Evolutionary conservation across 2,113 vertebrate genomes (phyloP).

Genomic region (Panurus biarmicus): DNA sequence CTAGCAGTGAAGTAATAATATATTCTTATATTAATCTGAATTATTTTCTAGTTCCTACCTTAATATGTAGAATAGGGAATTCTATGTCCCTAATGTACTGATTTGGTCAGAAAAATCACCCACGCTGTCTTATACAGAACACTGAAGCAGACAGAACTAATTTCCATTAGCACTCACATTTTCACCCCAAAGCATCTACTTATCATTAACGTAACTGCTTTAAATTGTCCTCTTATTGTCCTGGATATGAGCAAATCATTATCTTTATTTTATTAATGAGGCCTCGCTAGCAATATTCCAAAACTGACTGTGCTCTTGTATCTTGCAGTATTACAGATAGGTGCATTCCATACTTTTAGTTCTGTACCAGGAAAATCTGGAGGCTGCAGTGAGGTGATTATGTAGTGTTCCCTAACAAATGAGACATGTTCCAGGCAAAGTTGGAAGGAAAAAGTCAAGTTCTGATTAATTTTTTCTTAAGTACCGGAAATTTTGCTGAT

Average conservation of each 20-base stretch:
- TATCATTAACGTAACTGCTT: slow-evolving; percentile 58
- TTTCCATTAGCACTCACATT: slow-evolving; percentile 23
- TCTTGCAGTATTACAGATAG: slow-evolving; percentile 22
- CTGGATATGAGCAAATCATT: slow-evolving; percentile 76
- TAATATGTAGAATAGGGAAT: slow-evolving; percentile 41
- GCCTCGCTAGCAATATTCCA: slow-evolving; percentile 61
- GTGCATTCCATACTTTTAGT: background rate
- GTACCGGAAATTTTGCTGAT: background rate
- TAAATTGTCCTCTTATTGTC: slow-evolving; percentile 68
- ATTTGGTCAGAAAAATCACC: slow-evolving; percentile 52
- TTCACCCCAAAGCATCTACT: slow-evolving; percentile 55
- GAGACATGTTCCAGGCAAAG: background rate
- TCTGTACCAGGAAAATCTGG: background rate
- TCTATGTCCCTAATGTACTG: slow-evolving; percentile 34
- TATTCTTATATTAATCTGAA: slow-evolving; percentile 36
- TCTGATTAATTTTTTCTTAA: background rate
- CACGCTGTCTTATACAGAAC: slow-evolving; percentile 22
- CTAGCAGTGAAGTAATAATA: slow-evolving; percentile 8
- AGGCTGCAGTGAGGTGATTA: background rate
- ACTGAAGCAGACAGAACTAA: slow-evolving; percentile 44
- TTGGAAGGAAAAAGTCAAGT: background rate
- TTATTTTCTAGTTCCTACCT: slow-evolving; percentile 31
- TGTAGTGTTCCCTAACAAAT: background rate
- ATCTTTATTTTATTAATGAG: slow-evolving; percentile 76
- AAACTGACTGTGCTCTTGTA: slow-evolving; percentile 41